Evolutionary conservation across 2,888 invertebrate genomes (phyloP).

Genomic region (Clepsis dumicolana): DNA sequence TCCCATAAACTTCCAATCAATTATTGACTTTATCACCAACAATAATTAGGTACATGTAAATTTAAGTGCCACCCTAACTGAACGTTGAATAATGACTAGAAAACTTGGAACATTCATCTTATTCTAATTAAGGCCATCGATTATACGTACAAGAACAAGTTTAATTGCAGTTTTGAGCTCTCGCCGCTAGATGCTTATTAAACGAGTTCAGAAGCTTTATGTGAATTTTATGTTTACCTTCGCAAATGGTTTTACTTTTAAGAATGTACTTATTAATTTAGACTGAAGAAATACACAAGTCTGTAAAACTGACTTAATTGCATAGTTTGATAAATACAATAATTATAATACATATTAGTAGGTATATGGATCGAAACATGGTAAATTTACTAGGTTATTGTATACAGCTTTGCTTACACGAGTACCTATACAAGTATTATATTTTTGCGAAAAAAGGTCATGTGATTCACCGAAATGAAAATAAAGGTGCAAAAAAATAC

Average conservation of each 20-base stretch:
- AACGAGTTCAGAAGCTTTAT: slow-evolving; percentile 24
- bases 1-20: slow-evolving; percentile 4
- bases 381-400: too few relatives aligned
- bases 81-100: slow-evolving; percentile 54
- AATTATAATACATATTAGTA: too few relatives aligned
- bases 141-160: slow-evolving; percentile 57
- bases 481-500: too few relatives aligned
- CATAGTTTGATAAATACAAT: too few relatives aligned
- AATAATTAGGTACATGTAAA: slow-evolving; percentile 28
- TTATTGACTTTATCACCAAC: slow-evolving; percentile 13
- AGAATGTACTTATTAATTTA: neutral
- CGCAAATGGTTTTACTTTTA: neutral
- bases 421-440: too few relatives aligned
- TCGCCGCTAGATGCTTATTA: slow-evolving; percentile 34
- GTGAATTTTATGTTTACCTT: slow-evolving; percentile 33
- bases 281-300: neutral
- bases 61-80: slow-evolving; percentile 22
- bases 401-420: too few relatives aligned
- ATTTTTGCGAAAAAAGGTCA: too few relatives aligned
- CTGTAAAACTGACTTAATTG: too few relatives aligned
- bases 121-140: slow-evolving; percentile 66
- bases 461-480: too few relatives aligned
- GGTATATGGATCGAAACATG: too few relatives aligned
- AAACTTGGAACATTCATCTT: slow-evolving; percentile 66
- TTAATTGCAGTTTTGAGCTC: slow-evolving; percentile 57